A percentile compares a stretch with the other conserved stretches of the same genome.
Evolutionary conservation across 2,797 vertebrate species (phyloP).

Genomic region (Crenuchus spilurus): DNA sequence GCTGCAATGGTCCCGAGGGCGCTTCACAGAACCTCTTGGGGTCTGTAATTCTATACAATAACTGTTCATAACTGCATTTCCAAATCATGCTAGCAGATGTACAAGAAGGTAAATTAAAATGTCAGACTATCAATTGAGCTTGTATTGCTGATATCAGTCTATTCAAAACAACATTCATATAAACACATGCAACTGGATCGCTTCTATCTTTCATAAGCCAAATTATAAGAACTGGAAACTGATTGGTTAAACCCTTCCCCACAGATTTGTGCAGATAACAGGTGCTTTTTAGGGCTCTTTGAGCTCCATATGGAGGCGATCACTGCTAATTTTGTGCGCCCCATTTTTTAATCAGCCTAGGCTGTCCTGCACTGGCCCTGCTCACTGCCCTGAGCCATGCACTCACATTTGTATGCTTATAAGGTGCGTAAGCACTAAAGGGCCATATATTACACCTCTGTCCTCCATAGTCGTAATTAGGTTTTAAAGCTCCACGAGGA

Average conservation of each 20-base stretch:
- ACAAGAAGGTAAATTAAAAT: no score
- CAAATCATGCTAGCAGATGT: no score
- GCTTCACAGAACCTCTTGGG: no score
- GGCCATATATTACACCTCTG: background rate
- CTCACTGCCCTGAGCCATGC: background rate
- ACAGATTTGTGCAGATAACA: slow-evolving; percentile 26
- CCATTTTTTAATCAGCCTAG: background rate
- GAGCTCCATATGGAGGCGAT: slow-evolving; percentile 12
- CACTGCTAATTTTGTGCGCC: background rate
- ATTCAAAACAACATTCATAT: background rate
- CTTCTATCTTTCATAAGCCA: slow-evolving; percentile 28
- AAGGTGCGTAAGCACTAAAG: background rate
- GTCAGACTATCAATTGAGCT: background rate
- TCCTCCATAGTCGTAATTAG: slow-evolving; percentile 10
- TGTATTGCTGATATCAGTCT: background rate
- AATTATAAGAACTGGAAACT: slow-evolving; percentile 48
- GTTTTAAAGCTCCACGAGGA: background rate
- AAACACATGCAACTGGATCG: background rate
- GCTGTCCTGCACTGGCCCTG: background rate
- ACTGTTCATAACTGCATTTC: no score
- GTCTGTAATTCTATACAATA: no score
- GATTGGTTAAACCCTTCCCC: slow-evolving; percentile 43
- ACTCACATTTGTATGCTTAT: slow-evolving; percentile 1
- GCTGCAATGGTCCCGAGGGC: no score
- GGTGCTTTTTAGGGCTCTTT: slow-evolving; percentile 39